Evolutionary conservation across 1,140 invertebrate genomes (phyloP), one percentile per base, ranked within the genome.

Genomic region (Drosophila asahinai): DNA sequence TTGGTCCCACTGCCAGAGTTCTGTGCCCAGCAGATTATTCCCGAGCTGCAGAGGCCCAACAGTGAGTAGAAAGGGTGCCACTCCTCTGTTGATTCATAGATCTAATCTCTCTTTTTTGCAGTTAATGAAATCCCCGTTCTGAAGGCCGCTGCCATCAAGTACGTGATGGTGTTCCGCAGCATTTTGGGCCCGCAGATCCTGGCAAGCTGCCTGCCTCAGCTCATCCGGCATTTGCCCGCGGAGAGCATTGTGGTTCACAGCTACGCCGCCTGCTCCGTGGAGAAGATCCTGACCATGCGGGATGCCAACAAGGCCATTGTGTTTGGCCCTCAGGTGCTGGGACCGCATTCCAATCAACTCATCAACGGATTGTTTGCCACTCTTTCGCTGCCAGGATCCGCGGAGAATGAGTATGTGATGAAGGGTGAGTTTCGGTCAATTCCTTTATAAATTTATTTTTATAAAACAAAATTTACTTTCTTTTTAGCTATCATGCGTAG

Each of bases 331-430:
- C 95, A 77, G 92, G 93, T 65, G 92, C 94, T 92, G 43, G 67
- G 94, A 94, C 95, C 96, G 0, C 92, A 96, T 58, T 95, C 96
- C 1, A 93, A 94, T 15, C 93, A 95, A 47, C 93, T 99, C 49
- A 93, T 99, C 4, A 94, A 94, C 7, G 96, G 96, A 77, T 94
- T 99, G 6, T 97, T 99, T 91, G 92, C 92, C 8, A 95, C 96
- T 25, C 93, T 99, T 43, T 95, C 95, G 4, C 94, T 95, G 61
- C 94, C 94, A 3, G 96, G 95, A 12, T 97, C 97, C 2, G 94
- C 96, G 77, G 98, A 99, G 94, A 99, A 99, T 93, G 98, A 99
- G 94, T 99, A 99, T 92, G 95, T 97, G 1, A 99, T 99, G 98
- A 99, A 98, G 95, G 96, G 96, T 96, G 91, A 93, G 79, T 60